Percentiles rank a stretch among this genome's conserved stretches.
Conservation (phyloP, 1,140 invertebrate genomes). For the Drosophila virilis region DNA sequence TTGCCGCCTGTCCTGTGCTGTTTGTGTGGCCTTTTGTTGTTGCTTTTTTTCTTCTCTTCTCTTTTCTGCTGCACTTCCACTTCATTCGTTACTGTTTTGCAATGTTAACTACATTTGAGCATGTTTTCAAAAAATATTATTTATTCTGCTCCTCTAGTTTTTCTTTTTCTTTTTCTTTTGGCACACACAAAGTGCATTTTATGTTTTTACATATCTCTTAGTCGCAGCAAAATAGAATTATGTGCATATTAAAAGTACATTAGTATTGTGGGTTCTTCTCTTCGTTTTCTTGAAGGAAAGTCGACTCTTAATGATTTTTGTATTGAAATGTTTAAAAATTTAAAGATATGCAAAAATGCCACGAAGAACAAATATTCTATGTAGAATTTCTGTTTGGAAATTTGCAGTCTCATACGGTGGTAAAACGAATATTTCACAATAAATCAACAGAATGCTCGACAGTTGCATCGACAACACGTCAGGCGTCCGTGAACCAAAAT, state of each 20-base stretch:
- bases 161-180: constrained; percentile 14
- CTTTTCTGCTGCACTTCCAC: constrained; percentile 58
- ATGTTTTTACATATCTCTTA: constrained; percentile 18
- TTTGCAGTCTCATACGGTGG: constrained; percentile 2
- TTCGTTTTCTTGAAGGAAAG: constrained; percentile 1
- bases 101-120: constrained; percentile 79
- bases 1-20: background rate
- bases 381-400: background rate
- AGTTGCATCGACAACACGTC: constrained; percentile 49
- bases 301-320: constrained; percentile 19
- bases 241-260: constrained; percentile 76
- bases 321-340: background rate
- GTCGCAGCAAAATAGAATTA: constrained; percentile 50
- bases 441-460: constrained; percentile 63
- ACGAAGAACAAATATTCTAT: background rate
- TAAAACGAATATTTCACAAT: constrained; percentile 47
- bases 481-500: constrained; percentile 16
- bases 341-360: background rate
- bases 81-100: constrained; percentile 79
- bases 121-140: constrained; percentile 64
- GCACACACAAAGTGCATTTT: constrained; percentile 10
- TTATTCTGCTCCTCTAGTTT: constrained; percentile 33
- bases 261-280: constrained; percentile 39
- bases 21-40: constrained; percentile 5
- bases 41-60: background rate